Percentiles rank a stretch among this genome's conserved stretches.
Evolutionary conservation across 2,888 invertebrate species (phyloP).

Genomic region (Caenorhabditis auriculariae): DNA sequence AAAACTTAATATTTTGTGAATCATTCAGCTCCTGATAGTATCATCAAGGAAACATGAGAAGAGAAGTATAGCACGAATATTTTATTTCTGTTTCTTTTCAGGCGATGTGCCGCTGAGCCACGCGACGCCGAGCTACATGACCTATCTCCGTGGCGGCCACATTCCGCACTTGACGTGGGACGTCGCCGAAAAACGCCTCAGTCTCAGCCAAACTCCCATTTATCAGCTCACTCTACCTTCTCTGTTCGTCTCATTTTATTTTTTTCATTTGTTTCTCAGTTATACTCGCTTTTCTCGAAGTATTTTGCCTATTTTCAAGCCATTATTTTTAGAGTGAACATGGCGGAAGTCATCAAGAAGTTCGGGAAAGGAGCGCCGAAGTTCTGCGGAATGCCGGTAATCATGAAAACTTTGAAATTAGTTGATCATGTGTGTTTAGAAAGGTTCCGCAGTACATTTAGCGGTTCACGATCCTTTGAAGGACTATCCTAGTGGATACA

Average conservation of each 20-base stretch:
- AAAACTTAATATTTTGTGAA: neutral
- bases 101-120: conserved; percentile 22
- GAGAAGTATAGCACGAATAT: conserved; percentile 1
- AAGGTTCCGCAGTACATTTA: conserved; percentile 34
- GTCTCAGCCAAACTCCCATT: conserved; percentile 42
- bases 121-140: conserved; percentile 49
- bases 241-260: conserved; percentile 31
- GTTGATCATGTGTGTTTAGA: neutral
- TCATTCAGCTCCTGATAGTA: neutral
- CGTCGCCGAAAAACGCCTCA: conserved; percentile 36
- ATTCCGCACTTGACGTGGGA: conserved; percentile 60
- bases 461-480: conserved; percentile 49
- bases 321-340: conserved; percentile 13
- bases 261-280: too few species aligned
- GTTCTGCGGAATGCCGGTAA: conserved; percentile 32
- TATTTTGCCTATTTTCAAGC: neutral
- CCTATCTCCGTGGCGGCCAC: conserved; percentile 55
- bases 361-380: conserved; percentile 23
- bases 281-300: too few species aligned
- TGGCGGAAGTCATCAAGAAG: conserved; percentile 24
- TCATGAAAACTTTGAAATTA: neutral
- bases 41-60: conserved; percentile 5
- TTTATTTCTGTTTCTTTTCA: conserved; percentile 1
- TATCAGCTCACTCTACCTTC: conserved; percentile 48
- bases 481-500: conserved; percentile 45